phyloP scores from a whole-genome alignment of 2,888 invertebrate genomes.

The Colletes collaris region DNA sequence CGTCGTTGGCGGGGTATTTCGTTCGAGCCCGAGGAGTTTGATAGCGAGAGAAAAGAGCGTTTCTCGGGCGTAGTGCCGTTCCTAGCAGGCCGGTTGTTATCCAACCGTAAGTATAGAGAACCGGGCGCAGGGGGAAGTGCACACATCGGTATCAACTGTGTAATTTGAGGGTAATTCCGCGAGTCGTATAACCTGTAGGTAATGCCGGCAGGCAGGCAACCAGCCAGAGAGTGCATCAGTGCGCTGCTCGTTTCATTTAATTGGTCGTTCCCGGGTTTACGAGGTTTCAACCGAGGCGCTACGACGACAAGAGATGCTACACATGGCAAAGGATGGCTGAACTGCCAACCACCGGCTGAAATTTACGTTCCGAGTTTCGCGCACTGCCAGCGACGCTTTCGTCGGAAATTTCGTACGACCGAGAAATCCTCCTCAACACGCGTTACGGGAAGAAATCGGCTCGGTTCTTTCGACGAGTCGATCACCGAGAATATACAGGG shows the following conservation, averaged over 20 bases:
- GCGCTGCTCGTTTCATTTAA: constrained; percentile 79
- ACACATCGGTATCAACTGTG: constrained; percentile 78
- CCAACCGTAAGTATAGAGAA: constrained; percentile 73
- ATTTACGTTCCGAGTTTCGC: constrained; percentile 51
- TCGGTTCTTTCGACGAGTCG: too few relatives aligned
- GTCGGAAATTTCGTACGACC: constrained; percentile 14
- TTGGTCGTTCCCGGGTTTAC: constrained; percentile 80
- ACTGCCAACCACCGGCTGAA: constrained; percentile 54
- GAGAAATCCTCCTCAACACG: background rate
- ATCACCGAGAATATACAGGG: too few relatives aligned
- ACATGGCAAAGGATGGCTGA: constrained; percentile 58
- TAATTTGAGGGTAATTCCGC: constrained; percentile 80
- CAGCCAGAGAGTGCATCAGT: constrained; percentile 73
- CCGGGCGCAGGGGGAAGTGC: constrained; percentile 70
- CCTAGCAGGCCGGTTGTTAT: constrained; percentile 73
- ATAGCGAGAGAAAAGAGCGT: constrained; percentile 54
- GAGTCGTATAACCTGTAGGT: constrained; percentile 78
- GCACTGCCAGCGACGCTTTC: constrained; percentile 38
- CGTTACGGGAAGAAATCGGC: too few relatives aligned
- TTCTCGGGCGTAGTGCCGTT: constrained; percentile 56
- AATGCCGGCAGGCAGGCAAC: constrained; percentile 73
- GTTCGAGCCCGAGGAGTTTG: constrained; percentile 38
- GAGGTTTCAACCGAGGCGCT: constrained; percentile 76
- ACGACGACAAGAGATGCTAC: constrained; percentile 62
- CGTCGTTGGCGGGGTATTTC: constrained; percentile 39